Conservation (phyloP, 2,888 invertebrate genomes). For the Merodon equestris region DNA sequence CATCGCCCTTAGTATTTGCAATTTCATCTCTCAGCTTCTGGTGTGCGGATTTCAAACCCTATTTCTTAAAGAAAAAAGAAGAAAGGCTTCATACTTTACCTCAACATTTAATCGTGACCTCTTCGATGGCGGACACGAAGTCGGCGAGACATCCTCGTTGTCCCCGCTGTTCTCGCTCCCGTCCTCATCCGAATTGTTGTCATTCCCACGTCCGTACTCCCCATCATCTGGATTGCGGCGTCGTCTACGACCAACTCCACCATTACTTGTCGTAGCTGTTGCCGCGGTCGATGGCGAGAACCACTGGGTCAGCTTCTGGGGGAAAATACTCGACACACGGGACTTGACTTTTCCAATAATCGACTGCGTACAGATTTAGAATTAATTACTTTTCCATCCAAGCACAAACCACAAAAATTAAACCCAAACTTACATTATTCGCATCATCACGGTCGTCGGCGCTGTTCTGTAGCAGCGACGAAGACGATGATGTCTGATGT, state of each 20-base stretch:
- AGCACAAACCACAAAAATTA: slow-evolving; percentile 4
- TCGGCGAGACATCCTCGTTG: slow-evolving; percentile 25
- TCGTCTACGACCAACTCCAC: slow-evolving; percentile 72
- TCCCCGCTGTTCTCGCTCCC: slow-evolving; percentile 71
- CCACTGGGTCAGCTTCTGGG: slow-evolving; percentile 76
- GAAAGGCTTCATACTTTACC: slow-evolving; percentile 40
- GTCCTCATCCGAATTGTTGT: slow-evolving; percentile 70
- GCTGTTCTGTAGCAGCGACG: slow-evolving; percentile 36
- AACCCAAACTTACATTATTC: slow-evolving; percentile 61
- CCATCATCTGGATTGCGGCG: slow-evolving; percentile 73
- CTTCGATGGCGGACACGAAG: slow-evolving; percentile 47
- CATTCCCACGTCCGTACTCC: slow-evolving; percentile 70
- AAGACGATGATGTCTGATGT: slow-evolving; percentile 54
- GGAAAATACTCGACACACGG: slow-evolving; percentile 76
- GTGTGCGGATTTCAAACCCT: too few relatives aligned
- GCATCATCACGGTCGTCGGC: slow-evolving; percentile 60
- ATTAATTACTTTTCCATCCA: background rate
- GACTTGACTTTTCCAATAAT: slow-evolving; percentile 77
- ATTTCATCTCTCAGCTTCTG: too few relatives aligned
- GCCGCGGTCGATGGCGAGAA: slow-evolving; percentile 74
- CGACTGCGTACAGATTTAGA: slow-evolving; percentile 72
- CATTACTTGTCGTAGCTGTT: slow-evolving; percentile 67
- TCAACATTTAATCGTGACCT: slow-evolving; percentile 55
- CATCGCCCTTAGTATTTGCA: too few relatives aligned
- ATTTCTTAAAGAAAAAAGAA: too few relatives aligned